Evolutionary conservation across 2,797 vertebrate genomes (phyloP).

Genomic region (Octomys mimax): DNA sequence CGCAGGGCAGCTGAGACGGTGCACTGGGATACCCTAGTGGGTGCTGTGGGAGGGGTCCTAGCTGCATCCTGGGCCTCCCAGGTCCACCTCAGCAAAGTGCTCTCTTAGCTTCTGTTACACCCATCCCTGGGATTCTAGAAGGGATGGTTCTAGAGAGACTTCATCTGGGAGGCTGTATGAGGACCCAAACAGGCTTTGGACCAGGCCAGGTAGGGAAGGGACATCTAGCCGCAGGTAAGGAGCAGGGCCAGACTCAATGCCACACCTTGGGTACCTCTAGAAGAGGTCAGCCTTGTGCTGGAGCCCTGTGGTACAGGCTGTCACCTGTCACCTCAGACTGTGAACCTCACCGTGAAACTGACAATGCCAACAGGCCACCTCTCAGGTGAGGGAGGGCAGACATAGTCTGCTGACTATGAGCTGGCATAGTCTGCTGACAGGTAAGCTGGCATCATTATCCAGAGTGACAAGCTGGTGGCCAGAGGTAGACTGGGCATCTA

Average conservation of each 20-base stretch:
- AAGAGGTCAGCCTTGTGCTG: neutral
- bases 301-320: neutral
- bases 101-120: neutral
- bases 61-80: neutral
- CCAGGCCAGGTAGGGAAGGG: neutral
- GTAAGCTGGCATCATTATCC: accelerated
- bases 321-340: neutral
- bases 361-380: neutral
- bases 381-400: neutral
- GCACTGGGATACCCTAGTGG: accelerated
- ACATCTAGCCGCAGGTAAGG: neutral
- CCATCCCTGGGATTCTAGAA: neutral
- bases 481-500: neutral
- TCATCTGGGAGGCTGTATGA: neutral
- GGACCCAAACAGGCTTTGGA: neutral
- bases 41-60: too few species aligned
- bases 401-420: accelerated
- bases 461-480: accelerated
- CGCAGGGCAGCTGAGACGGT: neutral
- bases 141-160: neutral
- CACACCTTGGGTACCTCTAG: neutral
- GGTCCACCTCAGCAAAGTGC: neutral
- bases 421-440: accelerated
- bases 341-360: too few species aligned
- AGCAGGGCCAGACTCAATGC: neutral